Evolutionary conservation across 35 echinoderm and acorn worm species (phyloP).

Genomic region (Eucidaris tribuloides): DNA sequence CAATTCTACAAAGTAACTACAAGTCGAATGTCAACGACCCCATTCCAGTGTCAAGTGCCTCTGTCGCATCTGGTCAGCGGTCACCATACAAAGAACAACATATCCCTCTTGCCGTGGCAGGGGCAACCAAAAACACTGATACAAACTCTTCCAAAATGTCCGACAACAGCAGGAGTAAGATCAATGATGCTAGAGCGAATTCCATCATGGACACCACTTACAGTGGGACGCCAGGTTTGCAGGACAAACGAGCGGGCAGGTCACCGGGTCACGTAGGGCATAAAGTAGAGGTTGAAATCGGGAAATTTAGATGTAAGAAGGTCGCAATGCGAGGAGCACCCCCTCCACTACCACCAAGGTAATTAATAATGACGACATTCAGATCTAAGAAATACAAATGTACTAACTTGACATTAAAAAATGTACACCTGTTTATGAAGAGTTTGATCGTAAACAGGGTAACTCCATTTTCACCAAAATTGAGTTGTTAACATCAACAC

Average conservation of each 20-base stretch:
- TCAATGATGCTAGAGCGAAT: conserved; percentile 12
- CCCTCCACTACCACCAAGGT: conserved; percentile 92
- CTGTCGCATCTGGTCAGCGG: conserved; percentile 1
- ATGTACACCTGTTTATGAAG: too few species aligned
- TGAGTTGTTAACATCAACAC: too few species aligned
- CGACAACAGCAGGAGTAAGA: neutral
- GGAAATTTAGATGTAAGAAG: conserved; percentile 84
- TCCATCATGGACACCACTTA: conserved; percentile 13
- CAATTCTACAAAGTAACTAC: neutral
- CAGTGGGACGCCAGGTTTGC: neutral
- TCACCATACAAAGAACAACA: neutral
- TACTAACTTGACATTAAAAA: too few species aligned
- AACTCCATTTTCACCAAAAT: too few species aligned
- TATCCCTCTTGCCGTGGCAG: neutral
- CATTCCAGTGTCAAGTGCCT: neutral
- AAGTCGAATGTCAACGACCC: conserved; percentile 23
- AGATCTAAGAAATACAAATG: too few species aligned
- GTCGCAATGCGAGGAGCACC: conserved; percentile 32
- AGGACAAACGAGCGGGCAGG: conserved; percentile 21
- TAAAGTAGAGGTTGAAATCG: conserved; percentile 93
- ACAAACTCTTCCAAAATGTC: neutral
- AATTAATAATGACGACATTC: too few species aligned
- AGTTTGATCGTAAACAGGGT: too few species aligned
- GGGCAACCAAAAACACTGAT: neutral
- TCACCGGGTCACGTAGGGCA: conserved; percentile 88